Evolutionary conservation across 1,140 invertebrate genomes (phyloP).

Genomic region (Galendromus occidentalis): DNA sequence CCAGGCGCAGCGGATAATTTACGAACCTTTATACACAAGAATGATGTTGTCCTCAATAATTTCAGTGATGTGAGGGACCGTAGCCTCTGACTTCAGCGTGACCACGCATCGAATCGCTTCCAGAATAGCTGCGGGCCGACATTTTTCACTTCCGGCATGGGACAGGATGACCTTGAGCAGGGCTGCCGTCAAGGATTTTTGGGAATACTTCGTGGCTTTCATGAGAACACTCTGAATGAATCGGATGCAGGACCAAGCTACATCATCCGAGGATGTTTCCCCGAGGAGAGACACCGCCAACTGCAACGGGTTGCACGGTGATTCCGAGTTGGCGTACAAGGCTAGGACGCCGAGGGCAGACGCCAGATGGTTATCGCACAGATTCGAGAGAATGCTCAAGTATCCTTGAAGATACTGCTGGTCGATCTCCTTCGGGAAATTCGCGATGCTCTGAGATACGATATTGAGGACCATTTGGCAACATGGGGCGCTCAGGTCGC

Average conservation of each 20-base stretch:
- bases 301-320: background rate
- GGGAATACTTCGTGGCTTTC: background rate
- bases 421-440: background rate
- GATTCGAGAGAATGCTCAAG: background rate
- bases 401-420: background rate
- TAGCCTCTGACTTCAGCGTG: background rate
- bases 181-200: background rate
- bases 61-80: background rate
- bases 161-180: background rate
- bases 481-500: background rate
- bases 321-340: background rate
- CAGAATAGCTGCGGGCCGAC: background rate
- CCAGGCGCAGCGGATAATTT: no score
- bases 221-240: background rate
- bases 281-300: background rate
- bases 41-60: background rate
- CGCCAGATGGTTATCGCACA: background rate
- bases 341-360: background rate
- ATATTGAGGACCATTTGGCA: constrained; percentile 1
- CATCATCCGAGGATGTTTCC: background rate
- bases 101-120: background rate
- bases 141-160: background rate
- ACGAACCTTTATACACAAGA: background rate
- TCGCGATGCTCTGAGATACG: background rate
- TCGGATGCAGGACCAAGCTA: background rate